Evolutionary conservation across 2,888 invertebrate genomes (phyloP).

Genomic region (Archaeoteleia sp.): DNA sequence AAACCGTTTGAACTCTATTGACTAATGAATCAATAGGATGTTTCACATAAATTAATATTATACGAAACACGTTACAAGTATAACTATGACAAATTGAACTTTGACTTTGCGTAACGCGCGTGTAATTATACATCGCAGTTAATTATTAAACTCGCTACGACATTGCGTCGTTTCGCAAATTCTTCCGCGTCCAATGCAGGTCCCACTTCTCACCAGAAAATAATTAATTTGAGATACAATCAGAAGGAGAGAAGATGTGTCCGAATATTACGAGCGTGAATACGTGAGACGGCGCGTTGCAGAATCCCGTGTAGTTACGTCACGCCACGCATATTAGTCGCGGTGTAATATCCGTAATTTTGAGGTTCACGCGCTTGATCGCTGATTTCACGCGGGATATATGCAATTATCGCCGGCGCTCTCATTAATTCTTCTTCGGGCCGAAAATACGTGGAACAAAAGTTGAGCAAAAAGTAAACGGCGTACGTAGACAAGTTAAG

Average conservation of each 20-base stretch:
- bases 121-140: slow-evolving; percentile 6
- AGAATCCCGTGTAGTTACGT: slow-evolving; percentile 16
- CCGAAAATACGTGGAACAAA: slow-evolving; percentile 24
- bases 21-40: too few species aligned
- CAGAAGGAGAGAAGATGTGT: slow-evolving; percentile 18
- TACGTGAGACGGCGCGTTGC: slow-evolving; percentile 22
- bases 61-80: background rate
- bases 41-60: too few species aligned
- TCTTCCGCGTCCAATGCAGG: slow-evolving; percentile 5
- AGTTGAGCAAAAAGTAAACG: slow-evolving; percentile 18
- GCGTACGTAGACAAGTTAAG: too few species aligned
- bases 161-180: slow-evolving; percentile 1
- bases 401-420: slow-evolving; percentile 38
- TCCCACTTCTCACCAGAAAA: slow-evolving; percentile 12
- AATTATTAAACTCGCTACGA: background rate
- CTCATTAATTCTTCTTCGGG: slow-evolving; percentile 30
- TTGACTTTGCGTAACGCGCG: slow-evolving; percentile 1
- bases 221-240: slow-evolving; percentile 38
- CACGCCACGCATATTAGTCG: slow-evolving; percentile 17
- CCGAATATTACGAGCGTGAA: slow-evolving; percentile 23
- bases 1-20: too few species aligned
- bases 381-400: slow-evolving; percentile 39
- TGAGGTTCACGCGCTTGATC: slow-evolving; percentile 28
- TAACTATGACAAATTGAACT: background rate
- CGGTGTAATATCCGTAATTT: slow-evolving; percentile 28